These are phyloP conservation scores for Sisor rabdophorus DNA, from an alignment of 2,113 vertebrate genomes.

Conservation along the genomic window DNA sequence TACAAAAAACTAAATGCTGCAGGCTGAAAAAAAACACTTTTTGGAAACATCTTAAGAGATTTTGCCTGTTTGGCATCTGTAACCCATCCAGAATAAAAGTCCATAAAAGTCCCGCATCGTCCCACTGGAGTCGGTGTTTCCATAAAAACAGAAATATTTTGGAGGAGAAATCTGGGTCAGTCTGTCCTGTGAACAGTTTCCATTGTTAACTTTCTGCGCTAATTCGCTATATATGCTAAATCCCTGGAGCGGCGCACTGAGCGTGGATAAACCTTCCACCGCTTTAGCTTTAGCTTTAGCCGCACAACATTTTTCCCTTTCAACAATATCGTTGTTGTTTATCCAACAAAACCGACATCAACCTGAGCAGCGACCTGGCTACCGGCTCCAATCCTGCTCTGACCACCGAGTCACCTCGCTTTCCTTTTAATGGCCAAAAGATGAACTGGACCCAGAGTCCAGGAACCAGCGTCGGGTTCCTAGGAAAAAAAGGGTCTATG, in stretches of 20 bases:
- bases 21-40: conserved; percentile 11
- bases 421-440: background rate
- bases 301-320: background rate
- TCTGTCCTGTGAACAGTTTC: background rate
- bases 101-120: background rate
- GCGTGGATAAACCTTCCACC: background rate
- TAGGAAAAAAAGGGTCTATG: background rate
- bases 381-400: background rate
- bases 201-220: background rate
- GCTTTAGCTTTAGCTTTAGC: too few relatives aligned
- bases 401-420: background rate
- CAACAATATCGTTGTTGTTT: background rate
- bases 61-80: background rate
- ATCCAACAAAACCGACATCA: background rate
- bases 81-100: background rate
- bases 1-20: background rate
- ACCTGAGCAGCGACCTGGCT: background rate
- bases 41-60: background rate
- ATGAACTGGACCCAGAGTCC: background rate
- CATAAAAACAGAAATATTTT: background rate
- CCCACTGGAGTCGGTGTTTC: background rate
- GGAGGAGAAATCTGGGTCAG: background rate
- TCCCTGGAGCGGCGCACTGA: background rate
- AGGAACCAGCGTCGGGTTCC: background rate
- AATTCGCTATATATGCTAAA: background rate